These are phyloP conservation scores for Lates calcarifer DNA, from an alignment of 2,113 vertebrate genomes.

Conservation along the genomic window DNA sequence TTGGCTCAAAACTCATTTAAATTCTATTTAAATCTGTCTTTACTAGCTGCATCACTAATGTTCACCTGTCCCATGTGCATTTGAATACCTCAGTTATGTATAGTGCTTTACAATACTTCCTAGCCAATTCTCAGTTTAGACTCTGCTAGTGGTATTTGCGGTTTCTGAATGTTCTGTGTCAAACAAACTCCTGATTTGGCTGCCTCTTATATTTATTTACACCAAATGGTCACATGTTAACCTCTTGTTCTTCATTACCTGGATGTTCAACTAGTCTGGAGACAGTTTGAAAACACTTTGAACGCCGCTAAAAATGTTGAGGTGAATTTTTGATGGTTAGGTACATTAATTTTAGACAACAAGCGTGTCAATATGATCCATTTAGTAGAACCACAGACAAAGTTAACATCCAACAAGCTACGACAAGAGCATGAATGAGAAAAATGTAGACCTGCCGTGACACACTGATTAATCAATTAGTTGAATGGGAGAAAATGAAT, in stretches of 20 bases:
- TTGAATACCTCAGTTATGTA: neutral
- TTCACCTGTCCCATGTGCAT: neutral
- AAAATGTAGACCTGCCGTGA: no score
- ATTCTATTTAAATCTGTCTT: neutral
- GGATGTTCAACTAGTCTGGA: neutral
- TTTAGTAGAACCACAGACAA: no score
- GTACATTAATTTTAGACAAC: no score
- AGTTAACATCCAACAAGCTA: no score
- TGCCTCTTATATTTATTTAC: neutral
- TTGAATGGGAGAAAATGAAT: neutral
- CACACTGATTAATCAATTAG: no score
- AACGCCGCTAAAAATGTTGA: neutral
- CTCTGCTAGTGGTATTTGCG: neutral
- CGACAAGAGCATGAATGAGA: no score
- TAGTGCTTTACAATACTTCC: no score
- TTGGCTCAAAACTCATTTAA: neutral
- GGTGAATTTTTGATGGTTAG: no score
- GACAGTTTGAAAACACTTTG: neutral
- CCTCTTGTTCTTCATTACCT: neutral
- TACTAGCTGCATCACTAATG: neutral
- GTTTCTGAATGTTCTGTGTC: neutral
- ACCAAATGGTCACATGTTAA: neutral
- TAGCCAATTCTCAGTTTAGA: neutral
- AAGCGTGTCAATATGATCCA: no score
- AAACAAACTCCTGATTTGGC: neutral